These are phyloP conservation scores for Elegia similella DNA, from an alignment of 2,888 invertebrate species.

Conservation along the genomic window DNA sequence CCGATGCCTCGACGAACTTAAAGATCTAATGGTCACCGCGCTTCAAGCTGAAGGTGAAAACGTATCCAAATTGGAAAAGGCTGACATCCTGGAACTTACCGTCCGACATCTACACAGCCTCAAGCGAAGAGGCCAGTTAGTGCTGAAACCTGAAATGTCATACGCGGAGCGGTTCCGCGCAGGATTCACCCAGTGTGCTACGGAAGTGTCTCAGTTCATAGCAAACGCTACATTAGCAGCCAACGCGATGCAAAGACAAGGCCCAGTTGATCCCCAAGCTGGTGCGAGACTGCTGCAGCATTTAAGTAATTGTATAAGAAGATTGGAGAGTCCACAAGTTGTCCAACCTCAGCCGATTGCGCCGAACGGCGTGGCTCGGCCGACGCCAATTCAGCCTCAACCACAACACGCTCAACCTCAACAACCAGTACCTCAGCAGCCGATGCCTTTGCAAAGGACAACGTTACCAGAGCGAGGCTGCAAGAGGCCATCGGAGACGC, in stretches of 20 bases:
- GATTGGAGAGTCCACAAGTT: slow-evolving; percentile 88
- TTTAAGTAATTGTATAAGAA: slow-evolving; percentile 84
- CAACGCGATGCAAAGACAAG: slow-evolving; percentile 83
- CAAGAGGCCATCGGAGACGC: slow-evolving; percentile 61
- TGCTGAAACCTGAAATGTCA: slow-evolving; percentile 83
- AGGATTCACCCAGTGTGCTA: slow-evolving; percentile 93
- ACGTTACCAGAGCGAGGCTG: slow-evolving; percentile 54
- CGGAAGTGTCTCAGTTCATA: slow-evolving; percentile 89
- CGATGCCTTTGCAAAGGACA: slow-evolving; percentile 45
- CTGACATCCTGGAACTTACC: slow-evolving; percentile 92
- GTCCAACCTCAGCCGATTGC: slow-evolving; percentile 67
- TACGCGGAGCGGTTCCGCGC: slow-evolving; percentile 91
- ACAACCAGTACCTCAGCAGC: slow-evolving; percentile 33
- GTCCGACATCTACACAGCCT: slow-evolving; percentile 92
- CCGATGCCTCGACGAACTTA: slow-evolving; percentile 93
- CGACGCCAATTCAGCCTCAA: slow-evolving; percentile 67
- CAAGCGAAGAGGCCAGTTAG: slow-evolving; percentile 84
- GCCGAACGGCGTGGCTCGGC: slow-evolving; percentile 76
- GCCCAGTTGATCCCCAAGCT: slow-evolving; percentile 90
- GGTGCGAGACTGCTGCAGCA: slow-evolving; percentile 93
- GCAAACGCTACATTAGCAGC: slow-evolving; percentile 86
- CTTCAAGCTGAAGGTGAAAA: slow-evolving; percentile 94
- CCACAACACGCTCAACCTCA: slow-evolving; percentile 44
- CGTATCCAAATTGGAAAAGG: slow-evolving; percentile 92
- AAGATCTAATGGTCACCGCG: slow-evolving; percentile 93